These are phyloP conservation scores for Parochlus steinenii DNA, from an alignment of 2,888 invertebrate species.

Conservation along the genomic window DNA sequence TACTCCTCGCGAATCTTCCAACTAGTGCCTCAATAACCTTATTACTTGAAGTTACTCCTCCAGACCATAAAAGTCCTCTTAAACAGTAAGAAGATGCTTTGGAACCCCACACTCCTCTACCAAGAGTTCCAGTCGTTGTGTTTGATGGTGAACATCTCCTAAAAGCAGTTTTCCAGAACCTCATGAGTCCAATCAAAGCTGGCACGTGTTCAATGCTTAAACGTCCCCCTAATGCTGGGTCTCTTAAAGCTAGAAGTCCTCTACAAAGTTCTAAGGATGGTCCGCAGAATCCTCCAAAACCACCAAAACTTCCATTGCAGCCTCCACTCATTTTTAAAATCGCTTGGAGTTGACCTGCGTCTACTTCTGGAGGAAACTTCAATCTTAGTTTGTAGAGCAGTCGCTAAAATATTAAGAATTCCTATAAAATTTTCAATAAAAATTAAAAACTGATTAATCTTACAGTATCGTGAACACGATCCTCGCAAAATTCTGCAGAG, in stretches of 20 bases:
- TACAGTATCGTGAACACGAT: slow-evolving; percentile 36
- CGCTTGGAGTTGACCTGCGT: slow-evolving; percentile 41
- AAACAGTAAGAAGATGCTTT: slow-evolving; percentile 47
- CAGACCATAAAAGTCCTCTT: slow-evolving; percentile 48
- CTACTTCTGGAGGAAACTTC: slow-evolving; percentile 43
- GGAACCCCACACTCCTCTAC: slow-evolving; percentile 24
- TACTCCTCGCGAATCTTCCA: slow-evolving; percentile 40
- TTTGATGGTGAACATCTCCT: slow-evolving; percentile 16
- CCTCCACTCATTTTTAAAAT: slow-evolving; percentile 41
- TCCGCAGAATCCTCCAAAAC: slow-evolving; percentile 30
- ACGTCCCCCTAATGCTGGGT: slow-evolving; percentile 45
- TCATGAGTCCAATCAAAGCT: slow-evolving; percentile 43
- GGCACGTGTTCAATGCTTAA: slow-evolving; percentile 42
- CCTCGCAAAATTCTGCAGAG: slow-evolving; percentile 40
- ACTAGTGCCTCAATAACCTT: slow-evolving; percentile 59
- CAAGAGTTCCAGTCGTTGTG: slow-evolving; percentile 14
- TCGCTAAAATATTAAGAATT: slow-evolving; percentile 13
- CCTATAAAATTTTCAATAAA: slow-evolving; percentile 1
- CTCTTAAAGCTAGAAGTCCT: slow-evolving; percentile 49
- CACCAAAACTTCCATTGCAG: slow-evolving; percentile 29
- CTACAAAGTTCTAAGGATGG: slow-evolving; percentile 48
- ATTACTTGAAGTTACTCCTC: slow-evolving; percentile 51
- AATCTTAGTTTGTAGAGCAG: slow-evolving; percentile 17
- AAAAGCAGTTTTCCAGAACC: slow-evolving; percentile 37
- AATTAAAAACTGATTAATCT: slow-evolving; percentile 15